Evolutionary conservation across 1,140 invertebrate genomes (phyloP).

Genomic region (Drosophila littoralis): DNA sequence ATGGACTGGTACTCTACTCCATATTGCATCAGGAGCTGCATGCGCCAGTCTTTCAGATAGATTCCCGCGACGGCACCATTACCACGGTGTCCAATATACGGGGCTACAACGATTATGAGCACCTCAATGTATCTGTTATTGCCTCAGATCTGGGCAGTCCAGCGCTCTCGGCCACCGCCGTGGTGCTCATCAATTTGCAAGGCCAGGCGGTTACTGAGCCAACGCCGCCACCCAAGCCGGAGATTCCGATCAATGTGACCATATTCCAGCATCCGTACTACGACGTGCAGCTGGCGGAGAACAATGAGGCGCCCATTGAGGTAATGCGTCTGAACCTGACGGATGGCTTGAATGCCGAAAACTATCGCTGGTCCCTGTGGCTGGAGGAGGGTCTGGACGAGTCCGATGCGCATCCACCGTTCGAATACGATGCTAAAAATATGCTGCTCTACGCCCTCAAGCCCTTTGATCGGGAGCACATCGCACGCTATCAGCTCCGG

Average conservation of each 20-base stretch:
- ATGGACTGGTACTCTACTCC: constrained; percentile 91
- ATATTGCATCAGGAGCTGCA: constrained; percentile 87
- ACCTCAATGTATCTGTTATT: constrained; percentile 90
- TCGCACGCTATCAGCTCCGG: constrained; percentile 87
- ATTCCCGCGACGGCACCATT: constrained; percentile 92
- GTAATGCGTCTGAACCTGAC: constrained; percentile 89
- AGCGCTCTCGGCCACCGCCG: constrained; percentile 90
- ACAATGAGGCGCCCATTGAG: constrained; percentile 88
- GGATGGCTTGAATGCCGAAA: constrained; percentile 85
- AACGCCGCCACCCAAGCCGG: constrained; percentile 49
- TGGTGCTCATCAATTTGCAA: constrained; percentile 88
- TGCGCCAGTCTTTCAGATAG: constrained; percentile 90
- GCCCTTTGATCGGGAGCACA: constrained; percentile 89
- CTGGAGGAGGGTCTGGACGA: constrained; percentile 72
- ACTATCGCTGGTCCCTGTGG: constrained; percentile 77
- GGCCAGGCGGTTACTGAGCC: constrained; percentile 87
- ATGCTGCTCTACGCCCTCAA: constrained; percentile 89
- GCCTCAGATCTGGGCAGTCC: constrained; percentile 94
- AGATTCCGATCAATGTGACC: constrained; percentile 70
- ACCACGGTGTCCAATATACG: constrained; percentile 89
- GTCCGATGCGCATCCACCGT: constrained; percentile 84
- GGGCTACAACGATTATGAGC: constrained; percentile 86
- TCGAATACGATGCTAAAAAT: constrained; percentile 89
- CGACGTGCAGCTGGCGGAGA: constrained; percentile 91
- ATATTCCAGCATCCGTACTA: constrained; percentile 90